A percentile compares a stretch with the other conserved stretches of the same genome.
Conservation (phyloP, 1,140 invertebrate genomes). For the Lysiphlebus fabarum region DNA sequence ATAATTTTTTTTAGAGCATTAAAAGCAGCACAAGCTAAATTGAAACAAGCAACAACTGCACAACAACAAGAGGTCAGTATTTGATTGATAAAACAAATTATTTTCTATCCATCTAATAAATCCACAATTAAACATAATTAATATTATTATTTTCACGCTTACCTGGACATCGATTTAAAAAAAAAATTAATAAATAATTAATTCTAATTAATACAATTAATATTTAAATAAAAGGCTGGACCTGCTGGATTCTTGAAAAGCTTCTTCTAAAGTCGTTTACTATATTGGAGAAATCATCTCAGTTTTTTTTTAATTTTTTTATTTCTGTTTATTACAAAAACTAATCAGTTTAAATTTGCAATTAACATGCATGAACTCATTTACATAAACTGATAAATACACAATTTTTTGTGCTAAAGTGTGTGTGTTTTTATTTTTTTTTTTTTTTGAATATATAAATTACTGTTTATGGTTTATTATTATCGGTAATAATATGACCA, state of each 20-base stretch:
- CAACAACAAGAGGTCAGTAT: slow-evolving; percentile 70
- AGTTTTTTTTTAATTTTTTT: slow-evolving; percentile 47
- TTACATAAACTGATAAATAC: neutral
- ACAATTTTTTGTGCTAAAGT: too few relatives aligned
- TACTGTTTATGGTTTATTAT: too few relatives aligned
- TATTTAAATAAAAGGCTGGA: slow-evolving; percentile 61
- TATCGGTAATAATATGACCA: too few relatives aligned
- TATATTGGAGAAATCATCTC: slow-evolving; percentile 45
- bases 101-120: neutral
- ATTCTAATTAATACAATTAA: slow-evolving; percentile 7
- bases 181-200: slow-evolving; percentile 2
- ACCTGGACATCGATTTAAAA: slow-evolving; percentile 17
- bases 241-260: slow-evolving; percentile 85
- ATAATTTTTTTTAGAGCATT: slow-evolving; percentile 64
- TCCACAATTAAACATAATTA: slow-evolving; percentile 19
- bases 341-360: slow-evolving; percentile 44
- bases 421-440: too few relatives aligned
- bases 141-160: slow-evolving; percentile 25
- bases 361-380: slow-evolving; percentile 12
- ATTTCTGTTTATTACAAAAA: slow-evolving; percentile 28
- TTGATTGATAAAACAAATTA: slow-evolving; percentile 12
- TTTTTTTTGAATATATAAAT: too few relatives aligned
- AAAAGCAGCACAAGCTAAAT: slow-evolving; percentile 81
- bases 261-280: slow-evolving; percentile 72
- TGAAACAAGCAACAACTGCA: slow-evolving; percentile 66